Percentiles rank a stretch among this genome's conserved stretches.
Evolutionary conservation across 2,113 vertebrate genomes (phyloP).

Genomic region (Pseudolaguvia tuberculata): DNA sequence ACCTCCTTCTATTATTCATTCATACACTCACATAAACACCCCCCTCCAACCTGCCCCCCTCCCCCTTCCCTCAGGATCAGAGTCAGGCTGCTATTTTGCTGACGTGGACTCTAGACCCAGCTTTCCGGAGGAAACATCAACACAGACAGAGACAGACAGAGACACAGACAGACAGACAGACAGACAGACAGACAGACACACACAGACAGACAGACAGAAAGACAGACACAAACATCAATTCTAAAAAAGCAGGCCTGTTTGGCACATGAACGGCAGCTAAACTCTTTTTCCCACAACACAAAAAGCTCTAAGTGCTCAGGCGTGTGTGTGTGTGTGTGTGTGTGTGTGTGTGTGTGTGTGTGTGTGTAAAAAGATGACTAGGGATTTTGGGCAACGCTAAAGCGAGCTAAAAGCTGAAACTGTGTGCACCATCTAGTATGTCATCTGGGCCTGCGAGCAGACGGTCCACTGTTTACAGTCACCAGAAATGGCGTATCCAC

Average conservation of each 20-base stretch:
- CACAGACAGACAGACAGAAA: not conserved
- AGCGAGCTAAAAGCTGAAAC: conserved; percentile 10
- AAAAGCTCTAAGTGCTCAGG: conserved; percentile 5
- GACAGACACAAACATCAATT: conserved; percentile 34
- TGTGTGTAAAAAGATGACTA: not conserved
- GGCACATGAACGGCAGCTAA: conserved; percentile 29
- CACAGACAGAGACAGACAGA: conserved; percentile 17
- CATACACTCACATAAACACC: not conserved
- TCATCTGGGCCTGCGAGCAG: conserved; percentile 2
- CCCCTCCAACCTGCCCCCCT: no score
- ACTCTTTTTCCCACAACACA: conserved; percentile 14
- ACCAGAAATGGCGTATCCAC: not conserved
- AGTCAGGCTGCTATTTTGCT: conserved; percentile 57
- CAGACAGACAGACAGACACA: conserved; percentile 33
- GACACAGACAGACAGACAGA: not conserved
- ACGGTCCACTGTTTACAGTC: not conserved
- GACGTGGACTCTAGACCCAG: conserved; percentile 66
- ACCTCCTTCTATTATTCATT: conserved; percentile 28
- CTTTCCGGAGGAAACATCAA: conserved; percentile 56
- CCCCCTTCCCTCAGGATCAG: conserved; percentile 6
- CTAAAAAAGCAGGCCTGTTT: conserved; percentile 27
- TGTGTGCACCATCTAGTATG: conserved; percentile 6
- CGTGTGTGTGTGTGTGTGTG: no score
- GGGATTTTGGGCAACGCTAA: conserved; percentile 1
- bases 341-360: not conserved